Conservation (phyloP, 2,888 invertebrate species). For the Lordiphosa fenestrarum region DNA sequence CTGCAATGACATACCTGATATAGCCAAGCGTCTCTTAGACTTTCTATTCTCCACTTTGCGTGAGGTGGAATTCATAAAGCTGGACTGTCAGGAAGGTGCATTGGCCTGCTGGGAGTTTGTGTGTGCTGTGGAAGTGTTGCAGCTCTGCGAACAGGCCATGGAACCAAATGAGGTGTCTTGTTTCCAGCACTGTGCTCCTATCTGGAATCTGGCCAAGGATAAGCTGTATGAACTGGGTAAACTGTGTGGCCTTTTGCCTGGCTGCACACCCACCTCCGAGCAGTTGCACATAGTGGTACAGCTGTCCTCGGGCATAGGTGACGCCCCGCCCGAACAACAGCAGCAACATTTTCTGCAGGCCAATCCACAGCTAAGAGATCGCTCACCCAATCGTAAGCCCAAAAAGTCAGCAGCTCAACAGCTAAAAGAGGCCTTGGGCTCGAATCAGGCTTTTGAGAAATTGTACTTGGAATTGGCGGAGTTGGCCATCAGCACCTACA, state of each 20-base stretch:
- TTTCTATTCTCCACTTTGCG: slow-evolving; percentile 94
- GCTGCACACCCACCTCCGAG: slow-evolving; percentile 89
- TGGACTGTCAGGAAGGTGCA: slow-evolving; percentile 90
- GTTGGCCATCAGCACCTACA: slow-evolving; percentile 96
- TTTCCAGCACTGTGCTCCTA: slow-evolving; percentile 91
- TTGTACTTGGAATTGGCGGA: slow-evolving; percentile 96
- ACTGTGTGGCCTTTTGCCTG: slow-evolving; percentile 94
- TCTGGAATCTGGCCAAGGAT: slow-evolving; percentile 93
- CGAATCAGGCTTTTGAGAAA: slow-evolving; percentile 92
- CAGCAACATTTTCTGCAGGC: slow-evolving; percentile 71
- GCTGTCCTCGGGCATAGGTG: slow-evolving; percentile 94
- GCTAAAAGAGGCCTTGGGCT: slow-evolving; percentile 93
- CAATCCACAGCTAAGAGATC: slow-evolving; percentile 79
- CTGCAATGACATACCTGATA: slow-evolving; percentile 81
- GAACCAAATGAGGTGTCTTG: slow-evolving; percentile 86
- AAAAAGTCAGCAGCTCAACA: slow-evolving; percentile 86
- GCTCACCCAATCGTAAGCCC: slow-evolving; percentile 81
- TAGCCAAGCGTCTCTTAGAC: slow-evolving; percentile 92
- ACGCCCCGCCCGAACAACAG: slow-evolving; percentile 82
- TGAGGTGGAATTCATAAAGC: slow-evolving; percentile 90
- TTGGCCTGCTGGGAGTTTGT: slow-evolving; percentile 96
- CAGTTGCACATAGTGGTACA: slow-evolving; percentile 95
- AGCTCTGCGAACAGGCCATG: slow-evolving; percentile 87
- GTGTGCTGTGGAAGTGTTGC: slow-evolving; percentile 92
- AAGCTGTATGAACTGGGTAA: slow-evolving; percentile 90